Base-by-base conservation (phyloP, 2,797 vertebrate species). In the Atherinosoma microstoma region DNA sequence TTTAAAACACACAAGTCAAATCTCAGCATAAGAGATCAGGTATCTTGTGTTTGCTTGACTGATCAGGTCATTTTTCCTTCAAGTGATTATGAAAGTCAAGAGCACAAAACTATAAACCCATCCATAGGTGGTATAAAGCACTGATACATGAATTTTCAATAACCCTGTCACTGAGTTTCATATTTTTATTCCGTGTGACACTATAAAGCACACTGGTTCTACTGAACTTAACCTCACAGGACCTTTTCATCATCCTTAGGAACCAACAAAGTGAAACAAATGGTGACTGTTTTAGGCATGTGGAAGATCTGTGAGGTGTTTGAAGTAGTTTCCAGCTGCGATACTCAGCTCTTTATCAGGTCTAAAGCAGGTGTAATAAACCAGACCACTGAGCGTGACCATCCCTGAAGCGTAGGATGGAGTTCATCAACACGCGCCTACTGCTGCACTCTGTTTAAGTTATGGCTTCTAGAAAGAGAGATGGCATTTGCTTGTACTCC, bases 291-390 rank as follows among this genome's bases (percentile, higher is more conserved):
- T 86, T 82, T 56, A 60, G 74, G 59, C 34, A 36, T 34, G 59
- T 78, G 56, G 51, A 58, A 70, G 79, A 85, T 42, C 70, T 81
- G 75, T 73, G 74, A 72, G 76, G 64, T 73, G 81, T 83, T 78
- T 90, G 80, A 87, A 79, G 82, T 80, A 7, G 56, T 75, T 83
- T 82, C 86, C 70, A 84, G 81, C 85, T 24, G 78, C 34, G 47
- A 72, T 67, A 29, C 30, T 3, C 45, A 67, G 81, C 80, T 77
- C 81, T 89, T 84, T 86, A 88, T 90, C 79, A 80, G 60, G 64
- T 72, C 68, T 72, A 79, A 87, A 91, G 85, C 80, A 89, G 83
- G 78, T 85, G 77, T 79, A 90, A 89, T 90, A 83, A 85, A 87
- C 69, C 54, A 83, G 73, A 67, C 84, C 84, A 57, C 47, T 76